Conservation (phyloP, 2,888 invertebrate genomes). For the Vanessa cardui region DNA sequence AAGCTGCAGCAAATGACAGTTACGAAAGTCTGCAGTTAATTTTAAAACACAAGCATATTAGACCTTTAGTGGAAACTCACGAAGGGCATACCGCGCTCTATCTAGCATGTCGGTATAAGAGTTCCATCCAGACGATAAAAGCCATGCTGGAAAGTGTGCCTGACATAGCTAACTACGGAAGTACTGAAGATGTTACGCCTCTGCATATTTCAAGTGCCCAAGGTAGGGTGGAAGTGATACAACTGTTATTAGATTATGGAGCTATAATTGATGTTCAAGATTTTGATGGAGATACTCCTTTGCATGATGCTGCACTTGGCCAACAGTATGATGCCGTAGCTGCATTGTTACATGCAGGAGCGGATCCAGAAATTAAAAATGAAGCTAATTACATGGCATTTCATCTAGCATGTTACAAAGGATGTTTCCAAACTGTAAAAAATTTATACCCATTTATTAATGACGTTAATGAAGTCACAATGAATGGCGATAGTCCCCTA, state of each 20-base stretch:
- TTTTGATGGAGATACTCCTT: conserved; percentile 76
- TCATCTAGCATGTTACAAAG: conserved; percentile 72
- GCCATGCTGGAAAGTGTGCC: conserved; percentile 62
- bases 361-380: conserved; percentile 67
- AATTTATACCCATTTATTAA: conserved; percentile 62
- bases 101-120: conserved; percentile 65
- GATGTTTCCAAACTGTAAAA: conserved; percentile 59
- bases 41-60: conserved; percentile 60
- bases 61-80: conserved; percentile 68
- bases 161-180: conserved; percentile 71
- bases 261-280: conserved; percentile 72
- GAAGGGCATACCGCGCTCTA: conserved; percentile 79
- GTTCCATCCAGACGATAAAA: conserved; percentile 63
- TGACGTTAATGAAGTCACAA: conserved; percentile 64
- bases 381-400: conserved; percentile 67
- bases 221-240: conserved; percentile 65
- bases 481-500: conserved; percentile 65
- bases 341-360: conserved; percentile 70
- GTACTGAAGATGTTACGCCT: conserved; percentile 75
- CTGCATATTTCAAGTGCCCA: conserved; percentile 69
- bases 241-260: conserved; percentile 67
- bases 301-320: conserved; percentile 71
- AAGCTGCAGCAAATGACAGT: conserved; percentile 73
- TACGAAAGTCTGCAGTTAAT: conserved; percentile 65
- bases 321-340: conserved; percentile 57